A percentile compares a stretch with the other conserved stretches of the same genome.
phyloP scores from a whole-genome alignment of 2,797 vertebrate genomes.

The Tenualosa thibaudeaui region DNA sequence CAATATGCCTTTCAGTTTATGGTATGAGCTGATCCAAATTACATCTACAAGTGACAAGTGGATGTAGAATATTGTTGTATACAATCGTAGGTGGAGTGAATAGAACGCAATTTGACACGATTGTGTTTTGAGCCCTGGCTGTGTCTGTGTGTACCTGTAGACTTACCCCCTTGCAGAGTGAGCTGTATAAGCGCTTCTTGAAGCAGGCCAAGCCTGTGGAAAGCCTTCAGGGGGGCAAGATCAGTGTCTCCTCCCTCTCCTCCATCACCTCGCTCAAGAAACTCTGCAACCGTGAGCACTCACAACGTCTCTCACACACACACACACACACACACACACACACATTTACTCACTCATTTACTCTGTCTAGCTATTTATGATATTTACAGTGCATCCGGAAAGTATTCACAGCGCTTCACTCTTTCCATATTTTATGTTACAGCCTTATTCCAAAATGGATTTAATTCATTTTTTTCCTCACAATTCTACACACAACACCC shows the following conservation, averaged over 20 bases:
- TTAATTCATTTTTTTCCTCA: too few species aligned
- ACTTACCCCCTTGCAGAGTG: slow-evolving; percentile 86
- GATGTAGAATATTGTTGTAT: background rate
- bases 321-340: background rate
- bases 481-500: too few species aligned
- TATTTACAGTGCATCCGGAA: too few species aligned
- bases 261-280: slow-evolving; percentile 97
- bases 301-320: background rate
- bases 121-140: background rate
- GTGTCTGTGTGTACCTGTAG: slow-evolving; percentile 63
- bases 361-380: background rate
- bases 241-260: slow-evolving; percentile 90
- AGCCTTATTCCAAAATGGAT: too few species aligned
- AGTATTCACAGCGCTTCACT: too few species aligned
- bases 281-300: slow-evolving; percentile 93
- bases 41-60: background rate
- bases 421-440: too few species aligned
- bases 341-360: background rate
- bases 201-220: slow-evolving; percentile 89
- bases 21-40: background rate
- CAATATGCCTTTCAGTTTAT: background rate
- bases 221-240: slow-evolving; percentile 82
- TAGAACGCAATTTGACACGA: background rate
- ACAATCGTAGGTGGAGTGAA: background rate
- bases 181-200: slow-evolving; percentile 89